Base-by-base conservation (phyloP, 2,888 invertebrate genomes). In the Zaprionus lineosus region DNA sequence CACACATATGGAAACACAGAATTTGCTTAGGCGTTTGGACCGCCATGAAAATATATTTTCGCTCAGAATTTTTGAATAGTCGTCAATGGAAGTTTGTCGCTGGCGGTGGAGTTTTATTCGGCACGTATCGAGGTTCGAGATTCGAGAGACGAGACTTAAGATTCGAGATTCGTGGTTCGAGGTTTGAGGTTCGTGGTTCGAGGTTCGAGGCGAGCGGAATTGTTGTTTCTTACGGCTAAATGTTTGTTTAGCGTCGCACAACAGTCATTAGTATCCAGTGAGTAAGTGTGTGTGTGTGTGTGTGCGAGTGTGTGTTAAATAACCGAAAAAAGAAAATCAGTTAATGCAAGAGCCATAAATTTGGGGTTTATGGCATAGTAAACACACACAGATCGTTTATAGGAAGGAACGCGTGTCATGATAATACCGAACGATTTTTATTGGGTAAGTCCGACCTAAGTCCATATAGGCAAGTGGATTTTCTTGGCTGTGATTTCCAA, bases 51-150 rank as follows among this genome's bases (percentile, higher is more conserved):
- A 61, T 43, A 52, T 39, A 37, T 44, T 75, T 76, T 61, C 68
- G 58, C 57, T 81, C 62, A 81, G 65, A 76, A 74, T 64, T 79
- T 79, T 78, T 68, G 66, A 84, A 74, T 81, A 78, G 78, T 78
- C 77, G 74, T 81, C 82, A 69, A 81, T 84, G 69, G 66, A 60
- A 63, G 68, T 74, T 66, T 61, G 60, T 55, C 57, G 60, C 26
- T 19, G 55, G 34, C 71, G 66, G 71, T 70, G 33, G 28, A 68
- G 40, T 67, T 43, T 24, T 48, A 16, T 7, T 9, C 7, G 9
- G 5, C 12, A 37, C 24, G 24, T 24, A 3, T 24, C 24, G n/a
- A n/a, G n/a, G n/a, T n/a, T n/a, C n/a, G n/a, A n/a, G n/a, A n/a
- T n/a, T n/a, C n/a, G n/a, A n/a, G n/a, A n/a, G n/a, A n/a, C n/a